Evolutionary conservation across 2,113 vertebrate genomes (phyloP).

Genomic region (Fregetta grallaria): DNA sequence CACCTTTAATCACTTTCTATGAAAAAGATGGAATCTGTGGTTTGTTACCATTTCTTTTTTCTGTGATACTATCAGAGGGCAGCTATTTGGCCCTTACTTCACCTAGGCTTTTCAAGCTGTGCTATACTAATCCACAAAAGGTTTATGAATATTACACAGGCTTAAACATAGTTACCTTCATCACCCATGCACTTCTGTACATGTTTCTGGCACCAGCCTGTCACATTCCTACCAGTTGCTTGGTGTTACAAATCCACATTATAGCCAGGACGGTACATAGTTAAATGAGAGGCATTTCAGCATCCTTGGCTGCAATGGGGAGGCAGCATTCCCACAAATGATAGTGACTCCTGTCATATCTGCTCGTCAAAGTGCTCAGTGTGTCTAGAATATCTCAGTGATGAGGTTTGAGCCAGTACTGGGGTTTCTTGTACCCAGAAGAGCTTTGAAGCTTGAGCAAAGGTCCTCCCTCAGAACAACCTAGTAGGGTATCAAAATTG

Average conservation of each 20-base stretch:
- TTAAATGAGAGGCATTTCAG: background rate
- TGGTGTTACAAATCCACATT: background rate
- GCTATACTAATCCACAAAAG: background rate
- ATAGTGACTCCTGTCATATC: background rate
- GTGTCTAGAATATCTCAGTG: background rate
- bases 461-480: background rate
- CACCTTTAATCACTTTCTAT: background rate
- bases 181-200: background rate
- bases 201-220: background rate
- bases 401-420: background rate
- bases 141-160: background rate
- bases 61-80: background rate
- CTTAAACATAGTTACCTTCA: background rate
- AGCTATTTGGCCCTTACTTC: background rate
- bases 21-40: background rate
- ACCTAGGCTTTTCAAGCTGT: background rate
- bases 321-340: background rate
- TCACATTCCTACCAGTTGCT: background rate
- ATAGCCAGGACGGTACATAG: background rate
- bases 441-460: background rate
- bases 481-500: background rate
- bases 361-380: background rate
- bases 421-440: background rate
- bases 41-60: background rate
- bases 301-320: background rate